Base-by-base conservation (phyloP, 2,113 vertebrate species). In the Motacilla alba region DNA sequence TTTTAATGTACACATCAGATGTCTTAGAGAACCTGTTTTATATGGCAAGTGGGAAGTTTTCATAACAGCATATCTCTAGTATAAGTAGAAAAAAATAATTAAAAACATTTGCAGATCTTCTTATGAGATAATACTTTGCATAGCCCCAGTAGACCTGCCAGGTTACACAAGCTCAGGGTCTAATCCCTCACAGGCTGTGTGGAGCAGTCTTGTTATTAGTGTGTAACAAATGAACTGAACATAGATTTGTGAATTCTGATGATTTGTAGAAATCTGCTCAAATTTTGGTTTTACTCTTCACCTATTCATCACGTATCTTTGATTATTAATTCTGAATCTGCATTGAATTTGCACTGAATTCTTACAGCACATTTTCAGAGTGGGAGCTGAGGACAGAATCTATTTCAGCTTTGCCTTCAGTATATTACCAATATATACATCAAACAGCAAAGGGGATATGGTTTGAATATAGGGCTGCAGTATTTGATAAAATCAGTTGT, bases 401-500 rank as follows among this genome's bases (percentile, higher is more conserved):
- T 78, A 82, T 88, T 86, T 90, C 63, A 80, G 67, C 63, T 85
- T 84, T 58, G 56, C 24, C 56, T 88, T 93, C 30, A 90, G 55
- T n/a, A 24, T 44, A 24, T 89, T 83, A 52, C 59, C 44, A 75
- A 78, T 91, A 78, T 63, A 83, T 89, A 87, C 77, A 84, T 87
- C 72, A 80, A 81, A 89, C 67, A 80, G 73, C 41, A 55, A 56
- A 88, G 73, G 37, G 20, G 35, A 60, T 23, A 63, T 88, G n/a
- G 64, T 89, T 82, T 89, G 88, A 83, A 53, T 47, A 74, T 52
- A 56, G 41, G 21, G 56, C 72, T 90, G 37, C 75, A 88, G 44
- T 64, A 78, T 81, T 90, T 92, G 83, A 91, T 95, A 92, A 94
- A 95, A 86, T 87, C 90, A 82, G 0, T 37, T 78, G 79, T 89